Base-by-base conservation (phyloP, 2,113 vertebrate species). In the Tenrec ecaudatus region DNA sequence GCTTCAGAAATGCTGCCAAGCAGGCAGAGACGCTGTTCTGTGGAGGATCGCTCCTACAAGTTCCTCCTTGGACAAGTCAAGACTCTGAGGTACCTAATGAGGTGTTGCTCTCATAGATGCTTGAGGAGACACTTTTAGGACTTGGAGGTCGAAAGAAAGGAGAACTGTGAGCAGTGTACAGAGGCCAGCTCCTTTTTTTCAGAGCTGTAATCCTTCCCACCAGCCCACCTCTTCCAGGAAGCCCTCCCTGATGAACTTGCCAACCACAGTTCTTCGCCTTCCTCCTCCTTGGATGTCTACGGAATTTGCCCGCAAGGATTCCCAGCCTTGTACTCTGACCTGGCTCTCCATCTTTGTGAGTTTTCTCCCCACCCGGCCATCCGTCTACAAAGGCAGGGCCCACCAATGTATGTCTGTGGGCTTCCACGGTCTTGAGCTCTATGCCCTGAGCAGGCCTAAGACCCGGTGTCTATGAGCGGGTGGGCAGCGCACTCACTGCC, bases 181-280 rank as follows among this genome's bases (percentile, higher is more conserved):
- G n/a, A 77, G 31, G 4, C 53, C 4, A 60, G 29, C 23, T 82
- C 15, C 3, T 47, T 91, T 64, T 64, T 82, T 66, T 36, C 14
- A 43, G 77, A 62, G 15, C 31, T 62, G 2, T 43, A 57, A 43
- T 31, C 79, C 47, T 53, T 38, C 22, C 53, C 47, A 16, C 6
- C 6, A 43, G 25, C 23, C 11, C 14, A 19, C 27, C 86, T 80
- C 89, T 86, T 86, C 71, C 60, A 77, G 64, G 91, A 95, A 91
- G 80, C 19, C 57, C 33, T 85, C 73, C 77, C n/a, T 36, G 85
- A 43, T 19, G 7, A 9, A 38, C 36, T 29, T 31, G 7, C 29
- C 9, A 60, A 7, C 0, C 23, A 25, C 7, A 85, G 15, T 53
- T 57, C 62, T 75, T n/a, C 53, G 36, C 14, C 40, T 58, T 53